A percentile compares a stretch with the other conserved stretches of the same genome.
Evolutionary conservation across 2,113 vertebrate genomes (phyloP).

Genomic region (Phaethornis superciliosus): DNA sequence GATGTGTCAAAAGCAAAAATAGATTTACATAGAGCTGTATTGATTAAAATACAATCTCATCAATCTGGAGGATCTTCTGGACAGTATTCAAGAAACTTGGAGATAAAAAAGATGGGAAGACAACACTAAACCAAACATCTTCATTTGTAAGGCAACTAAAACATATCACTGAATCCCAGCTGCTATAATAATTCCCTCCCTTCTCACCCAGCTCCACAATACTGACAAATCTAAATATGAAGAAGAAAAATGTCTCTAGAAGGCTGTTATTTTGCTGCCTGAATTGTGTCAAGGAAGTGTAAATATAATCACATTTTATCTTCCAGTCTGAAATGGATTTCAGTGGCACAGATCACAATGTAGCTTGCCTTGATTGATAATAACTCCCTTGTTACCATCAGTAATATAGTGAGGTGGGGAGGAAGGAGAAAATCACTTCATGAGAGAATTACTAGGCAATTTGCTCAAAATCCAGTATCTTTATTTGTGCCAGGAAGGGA

Average conservation of each 20-base stretch:
- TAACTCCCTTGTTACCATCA: slow-evolving; percentile 76
- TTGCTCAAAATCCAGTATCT: slow-evolving; percentile 42
- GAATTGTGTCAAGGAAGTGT: slow-evolving; percentile 78
- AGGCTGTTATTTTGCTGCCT: slow-evolving; percentile 80
- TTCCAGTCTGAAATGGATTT: slow-evolving; percentile 78
- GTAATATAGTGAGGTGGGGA: slow-evolving; percentile 50
- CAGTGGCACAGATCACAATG: slow-evolving; percentile 74
- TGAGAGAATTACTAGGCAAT: slow-evolving; percentile 66
- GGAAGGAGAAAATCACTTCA: slow-evolving; percentile 36
- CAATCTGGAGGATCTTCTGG: slow-evolving; percentile 5
- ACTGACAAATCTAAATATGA: slow-evolving; percentile 81
- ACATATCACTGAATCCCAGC: slow-evolving; percentile 40
- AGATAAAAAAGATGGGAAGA: slow-evolving; percentile 40
- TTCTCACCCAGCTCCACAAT: slow-evolving; percentile 37
- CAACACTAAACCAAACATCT: slow-evolving; percentile 32
- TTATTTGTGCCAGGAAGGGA: slow-evolving; percentile 7
- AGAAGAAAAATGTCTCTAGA: slow-evolving; percentile 75
- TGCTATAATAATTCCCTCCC: slow-evolving; percentile 56
- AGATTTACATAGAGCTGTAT: slow-evolving; percentile 59
- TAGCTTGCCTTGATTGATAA: slow-evolving; percentile 77
- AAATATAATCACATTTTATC: slow-evolving; percentile 83
- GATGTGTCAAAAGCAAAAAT: slow-evolving; percentile 55
- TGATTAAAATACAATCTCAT: slow-evolving; percentile 48
- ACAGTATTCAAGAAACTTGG: neutral
- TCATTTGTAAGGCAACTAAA: slow-evolving; percentile 64